Evolutionary conservation across 2,797 vertebrate species (phyloP), one percentile per base, ranked within the genome.

Genomic region (Brachyalestes nurse): DNA sequence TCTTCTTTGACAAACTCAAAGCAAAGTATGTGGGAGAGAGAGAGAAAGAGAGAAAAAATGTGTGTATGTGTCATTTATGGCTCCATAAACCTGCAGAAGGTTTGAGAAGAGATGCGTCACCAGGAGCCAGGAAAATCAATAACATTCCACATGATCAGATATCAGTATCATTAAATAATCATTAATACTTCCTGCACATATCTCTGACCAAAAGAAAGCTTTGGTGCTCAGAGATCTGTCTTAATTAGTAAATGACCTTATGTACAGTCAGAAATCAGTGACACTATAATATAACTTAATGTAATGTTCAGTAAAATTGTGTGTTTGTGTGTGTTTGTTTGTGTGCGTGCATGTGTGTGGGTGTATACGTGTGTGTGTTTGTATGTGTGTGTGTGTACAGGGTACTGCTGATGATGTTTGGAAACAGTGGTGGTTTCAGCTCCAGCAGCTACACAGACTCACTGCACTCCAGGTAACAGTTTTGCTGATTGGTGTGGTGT

Each of bases 401-500:
- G 9, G 12, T 75, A 5, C 12, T 1, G 17, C 8, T 55, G 47
- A 87, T 51, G 40, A 94, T 95, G 93, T 87, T 85, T 72, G 80
- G 70, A 72, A 87, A 19, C 4, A 80, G 85, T 82, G 90, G 90
- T 80, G 83, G 16, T 6, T 86, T 80, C n/a, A 89, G 91, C 57
- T 83, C 78, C 84, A 84, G 76, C 85, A 91, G 89, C 86, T 89
- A 85, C 14, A n/a, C 86, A 4, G 91, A 84, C 53, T 95, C 93
- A 0, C 1, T 89, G 51, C 81, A 79, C 53, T 94, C 93, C 38
- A 91, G 84, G 94, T 95, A 88, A 47, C 72, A 49, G 0, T 19
- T 6, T 6, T 2, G 12, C 42, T 62, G 19, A 19, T 40, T 14
- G n/a, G 13, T n/a, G 57, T 23, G 57, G 17, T 23, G 6, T 19